phyloP scores from a whole-genome alignment of 1,140 invertebrate species.

The Leptinotarsa lineolata region DNA sequence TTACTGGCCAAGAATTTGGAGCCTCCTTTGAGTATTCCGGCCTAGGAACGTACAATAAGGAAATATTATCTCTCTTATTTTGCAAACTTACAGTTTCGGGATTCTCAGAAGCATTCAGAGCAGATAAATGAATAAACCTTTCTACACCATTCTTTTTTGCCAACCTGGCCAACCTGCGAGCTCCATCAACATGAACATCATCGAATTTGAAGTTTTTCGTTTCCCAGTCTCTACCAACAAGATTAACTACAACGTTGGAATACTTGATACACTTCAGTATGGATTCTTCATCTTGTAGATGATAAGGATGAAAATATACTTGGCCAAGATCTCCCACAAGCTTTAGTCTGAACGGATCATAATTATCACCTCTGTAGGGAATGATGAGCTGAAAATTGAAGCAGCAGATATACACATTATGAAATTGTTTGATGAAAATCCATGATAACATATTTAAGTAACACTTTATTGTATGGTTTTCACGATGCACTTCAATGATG shows the following conservation, averaged over 20 bases:
- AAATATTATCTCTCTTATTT: neutral
- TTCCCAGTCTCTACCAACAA: constrained; percentile 89
- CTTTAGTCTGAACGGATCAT: constrained; percentile 77
- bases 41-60: constrained; percentile 17
- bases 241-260: constrained; percentile 97
- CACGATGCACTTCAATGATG: no score
- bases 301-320: constrained; percentile 85
- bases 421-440: no score
- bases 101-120: constrained; percentile 70
- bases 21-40: constrained; percentile 54
- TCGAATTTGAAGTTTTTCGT: constrained; percentile 86
- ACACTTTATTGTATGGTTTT: no score
- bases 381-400: constrained; percentile 78
- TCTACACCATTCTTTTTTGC: constrained; percentile 78
- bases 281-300: constrained; percentile 86
- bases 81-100: constrained; percentile 60
- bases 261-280: constrained; percentile 87
- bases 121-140: constrained; percentile 83
- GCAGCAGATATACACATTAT: neutral
- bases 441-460: no score
- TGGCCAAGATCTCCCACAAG: constrained; percentile 94
- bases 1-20: constrained; percentile 53
- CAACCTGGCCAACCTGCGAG: constrained; percentile 75
- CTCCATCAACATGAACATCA: constrained; percentile 79
- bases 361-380: constrained; percentile 88